These are phyloP conservation scores for Protomyctophum bolini DNA, from an alignment of 2,113 vertebrate genomes.

Conservation along the genomic window DNA sequence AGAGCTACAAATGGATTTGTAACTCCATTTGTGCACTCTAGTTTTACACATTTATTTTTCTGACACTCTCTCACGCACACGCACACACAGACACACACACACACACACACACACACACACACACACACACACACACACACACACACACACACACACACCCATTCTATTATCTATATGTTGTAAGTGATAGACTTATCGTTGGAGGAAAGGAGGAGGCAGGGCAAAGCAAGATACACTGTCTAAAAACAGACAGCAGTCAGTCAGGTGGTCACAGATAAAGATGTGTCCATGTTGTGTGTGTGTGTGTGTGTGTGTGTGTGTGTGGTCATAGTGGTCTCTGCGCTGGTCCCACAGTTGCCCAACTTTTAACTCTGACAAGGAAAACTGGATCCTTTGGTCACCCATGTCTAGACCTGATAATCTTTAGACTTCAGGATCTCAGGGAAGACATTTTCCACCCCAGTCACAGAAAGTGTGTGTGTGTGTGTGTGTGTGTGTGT, in stretches of 20 bases:
- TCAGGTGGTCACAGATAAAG: slow-evolving; percentile 66
- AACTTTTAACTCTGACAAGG: not conserved
- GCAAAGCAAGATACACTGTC: slow-evolving; percentile 45
- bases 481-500: too few species aligned
- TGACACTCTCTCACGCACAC: too few species aligned
- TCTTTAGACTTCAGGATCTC: too few species aligned
- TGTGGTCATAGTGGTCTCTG: not conserved
- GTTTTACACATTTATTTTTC: slow-evolving; percentile 12
- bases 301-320: not conserved
- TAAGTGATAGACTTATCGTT: slow-evolving; percentile 69
- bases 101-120: too few species aligned
- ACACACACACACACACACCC: too few species aligned
- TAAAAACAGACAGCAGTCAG: slow-evolving; percentile 66
- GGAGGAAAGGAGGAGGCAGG: slow-evolving; percentile 66
- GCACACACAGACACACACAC: too few species aligned
- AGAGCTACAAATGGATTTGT: not conserved
- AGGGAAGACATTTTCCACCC: too few species aligned
- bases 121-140: too few species aligned
- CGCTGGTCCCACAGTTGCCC: not conserved
- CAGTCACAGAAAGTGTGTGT: too few species aligned
- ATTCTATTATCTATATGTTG: not conserved
- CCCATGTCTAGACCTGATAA: too few species aligned
- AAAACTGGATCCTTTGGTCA: too few species aligned
- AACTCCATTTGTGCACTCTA: slow-evolving; percentile 16
- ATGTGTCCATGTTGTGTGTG: not conserved